Evolutionary conservation across 2,113 vertebrate genomes (phyloP), one percentile per base, ranked within the genome.

Genomic region (Syrmaticus mikado): DNA sequence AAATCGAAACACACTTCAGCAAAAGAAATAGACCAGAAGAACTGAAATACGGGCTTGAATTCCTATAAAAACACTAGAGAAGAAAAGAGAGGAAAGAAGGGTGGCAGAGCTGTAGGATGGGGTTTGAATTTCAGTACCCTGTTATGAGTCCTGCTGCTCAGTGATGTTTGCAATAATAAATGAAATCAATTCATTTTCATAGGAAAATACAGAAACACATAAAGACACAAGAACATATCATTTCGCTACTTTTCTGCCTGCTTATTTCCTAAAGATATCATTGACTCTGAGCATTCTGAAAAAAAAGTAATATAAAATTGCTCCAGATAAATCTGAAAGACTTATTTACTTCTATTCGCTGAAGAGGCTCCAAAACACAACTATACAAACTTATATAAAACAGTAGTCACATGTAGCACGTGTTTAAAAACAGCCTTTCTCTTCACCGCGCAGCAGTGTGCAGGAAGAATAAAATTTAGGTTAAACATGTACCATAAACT

Each of bases 401-500:
- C 43, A 84, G 45, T 5, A 4, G 3, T 25, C 25, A 52, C 43
- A 50, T 46, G n/a, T 22, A 84, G 52, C 43, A 75, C 38, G 25
- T 72, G 24, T 38, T 82, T 91, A 66, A 82, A 92, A 89, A 71
- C 20, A 89, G 58, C 30, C 14, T 19, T 78, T 38, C 66, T 60
- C 36, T 82, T 43, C 15, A 52, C 32, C 40, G 70, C 15, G 68
- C 6, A 74, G 41, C 4, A 3, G 65, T 92, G 71, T 92, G 19
- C n/a, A 88, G n/a, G n/a, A 90, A 12, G 50, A 70, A 90, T 24
- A 62, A 55, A 76, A 73, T 92, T 92, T 89, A 91, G 89, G 71
- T 93, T 82, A 81, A 89, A 84, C 52, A 36, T 30, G 87, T 76
- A 89, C 82, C 27, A 68, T 85, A 55, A 76, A 70, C 85, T 58